These are phyloP conservation scores for Nasonia giraulti DNA, from an alignment of 1,140 invertebrate species.

Conservation along the genomic window DNA sequence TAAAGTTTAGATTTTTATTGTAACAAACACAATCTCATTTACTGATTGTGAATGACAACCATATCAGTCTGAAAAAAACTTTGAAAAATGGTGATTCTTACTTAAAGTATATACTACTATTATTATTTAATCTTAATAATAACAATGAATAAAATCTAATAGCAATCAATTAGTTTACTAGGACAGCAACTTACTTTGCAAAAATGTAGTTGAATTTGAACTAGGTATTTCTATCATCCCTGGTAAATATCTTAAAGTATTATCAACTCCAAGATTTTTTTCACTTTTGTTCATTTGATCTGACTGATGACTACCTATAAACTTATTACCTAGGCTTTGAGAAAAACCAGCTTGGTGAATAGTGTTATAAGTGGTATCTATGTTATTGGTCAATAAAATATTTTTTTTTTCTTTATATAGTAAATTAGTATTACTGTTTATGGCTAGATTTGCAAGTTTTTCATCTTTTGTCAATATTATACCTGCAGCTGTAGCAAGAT, in stretches of 20 bases:
- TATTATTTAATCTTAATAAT: no score
- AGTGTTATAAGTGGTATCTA: not conserved
- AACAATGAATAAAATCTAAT: no score
- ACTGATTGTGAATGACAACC: no score
- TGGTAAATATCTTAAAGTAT: slow-evolving; percentile 54
- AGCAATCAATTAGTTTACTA: not conserved
- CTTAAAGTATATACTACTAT: no score
- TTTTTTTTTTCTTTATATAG: not conserved
- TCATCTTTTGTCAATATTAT: not conserved
- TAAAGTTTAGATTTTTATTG: no score
- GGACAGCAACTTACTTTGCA: slow-evolving; percentile 72
- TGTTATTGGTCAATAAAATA: not conserved
- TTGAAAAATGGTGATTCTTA: no score
- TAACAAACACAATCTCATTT: no score
- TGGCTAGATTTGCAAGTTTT: not conserved
- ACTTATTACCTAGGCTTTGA: slow-evolving; percentile 61
- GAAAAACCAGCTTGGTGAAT: slow-evolving; percentile 69
- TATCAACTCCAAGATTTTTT: slow-evolving; percentile 52
- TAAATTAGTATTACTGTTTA: not conserved
- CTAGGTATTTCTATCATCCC: slow-evolving; percentile 60
- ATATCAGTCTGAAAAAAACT: no score
- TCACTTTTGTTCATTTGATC: slow-evolving; percentile 63
- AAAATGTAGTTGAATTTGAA: slow-evolving; percentile 82
- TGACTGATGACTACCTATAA: slow-evolving; percentile 48
- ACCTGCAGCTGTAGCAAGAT: slow-evolving; percentile 81